Base-by-base conservation (phyloP, 2,797 vertebrate genomes). In the Gephyroberyx darwinii region DNA sequence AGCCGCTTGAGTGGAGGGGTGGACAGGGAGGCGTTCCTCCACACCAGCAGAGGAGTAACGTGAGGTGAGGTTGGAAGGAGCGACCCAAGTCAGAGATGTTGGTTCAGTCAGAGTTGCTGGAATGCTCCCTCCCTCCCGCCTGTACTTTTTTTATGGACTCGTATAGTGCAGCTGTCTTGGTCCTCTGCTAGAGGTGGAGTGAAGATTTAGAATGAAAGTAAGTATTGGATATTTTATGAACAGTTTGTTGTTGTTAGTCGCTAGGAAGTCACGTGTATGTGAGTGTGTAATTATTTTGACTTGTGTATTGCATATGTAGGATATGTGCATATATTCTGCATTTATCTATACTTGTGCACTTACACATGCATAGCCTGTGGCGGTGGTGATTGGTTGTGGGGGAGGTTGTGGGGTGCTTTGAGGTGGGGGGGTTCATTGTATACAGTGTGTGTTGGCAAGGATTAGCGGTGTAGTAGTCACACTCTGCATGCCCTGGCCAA, bases 171-270 rank as follows among this genome's bases (percentile, higher is more conserved):
- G 69, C 72, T 74, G 77, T 58, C 19, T 57, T 53, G 55, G 63
- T 64, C 63, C 73, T 78, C 69, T 39, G 71, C 59, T 64, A 51
- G 65, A 77, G 68, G 73, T 80, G 62, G 81, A 89, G 26, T 39
- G 30, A 37, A 66, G 72, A 84, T 88, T 81, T 88, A 84, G 80
- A 83, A 84, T 84, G 69, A 88, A 73, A 84, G 92, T 92, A 65
- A 92, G 92, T 93, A 86, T 26, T 45, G 19, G 74, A 65, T 61
- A 57, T 63, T 74, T 78, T 0, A 76, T 79, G 45, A 80, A 73
- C 66, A 65, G n/a, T 73, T 26, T 58, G 30, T 68, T 60, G 35
- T 39, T 54, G 1, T 33, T 35, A 26, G 13, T 63, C 12, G 14
- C 12, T 45, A 16, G 43, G 14, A 45, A 45, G 43, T 45, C 3